Evolutionary conservation across 64 coral and sea anemone species (phyloP), one percentile per base, ranked within the genome.

Genomic region (Orbicella faveolata): DNA sequence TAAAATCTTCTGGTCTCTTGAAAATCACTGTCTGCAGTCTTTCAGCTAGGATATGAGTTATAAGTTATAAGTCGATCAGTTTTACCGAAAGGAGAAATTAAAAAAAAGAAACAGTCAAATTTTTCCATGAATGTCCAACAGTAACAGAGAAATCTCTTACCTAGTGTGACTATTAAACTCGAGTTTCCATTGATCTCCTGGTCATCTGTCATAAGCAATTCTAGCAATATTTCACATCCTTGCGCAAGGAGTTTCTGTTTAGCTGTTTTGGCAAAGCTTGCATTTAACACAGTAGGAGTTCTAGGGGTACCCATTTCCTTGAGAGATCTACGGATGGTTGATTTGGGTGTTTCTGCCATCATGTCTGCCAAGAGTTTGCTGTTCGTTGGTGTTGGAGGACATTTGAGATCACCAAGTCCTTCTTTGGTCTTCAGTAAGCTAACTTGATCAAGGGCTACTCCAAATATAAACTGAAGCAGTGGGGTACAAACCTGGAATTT

Each of bases 381-480:
- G 69, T 67, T 94, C 1, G 91, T 97, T 74, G 95, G 95, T 72
- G 95, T 97, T 57, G 84, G 95, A 61, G 95, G 95, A 23, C 95
- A 97, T 79, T 94, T 90, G 51, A 97, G 95, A 34, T 94, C 95
- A 53, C 88, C 66, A 69, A 97, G 87, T 0, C 89, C 92, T 62
- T 93, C 95, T 35, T 82, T 97, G 48, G 88, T 88, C 83, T 94
- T 97, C 19, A 97, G 62, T 65, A 91, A 90, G 84, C 95, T 94
- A 51, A 69, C 72, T 35, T 90, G 73, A 51, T 91, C 92, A 75
- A 93, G 87, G 75, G 70, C 78, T 51, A 88, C 94, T 44, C 94
- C 90, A 93, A 99, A 99, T 34, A 96, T 53, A 67, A 93, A 99
- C 70, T 99, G 97, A 63, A 99, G 86, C 26, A 99, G 76, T 52